These are phyloP conservation scores for Typhlichthys subterraneus DNA, from an alignment of 2,797 vertebrate species.

Conservation along the genomic window DNA sequence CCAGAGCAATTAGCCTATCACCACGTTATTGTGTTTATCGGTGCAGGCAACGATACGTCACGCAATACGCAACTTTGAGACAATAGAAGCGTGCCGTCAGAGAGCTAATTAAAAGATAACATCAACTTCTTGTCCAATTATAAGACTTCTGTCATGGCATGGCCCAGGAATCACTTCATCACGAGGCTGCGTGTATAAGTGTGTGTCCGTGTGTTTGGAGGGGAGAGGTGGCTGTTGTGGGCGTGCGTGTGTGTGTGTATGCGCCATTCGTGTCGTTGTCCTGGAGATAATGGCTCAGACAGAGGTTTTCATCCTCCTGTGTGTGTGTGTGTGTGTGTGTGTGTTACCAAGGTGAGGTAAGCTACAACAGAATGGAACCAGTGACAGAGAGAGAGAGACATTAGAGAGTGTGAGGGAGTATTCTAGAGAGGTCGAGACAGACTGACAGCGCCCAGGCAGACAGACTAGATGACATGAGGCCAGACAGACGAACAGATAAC, in stretches of 20 bases:
- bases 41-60: conserved; percentile 67
- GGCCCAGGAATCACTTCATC: conserved; percentile 70
- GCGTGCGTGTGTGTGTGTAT: background rate
- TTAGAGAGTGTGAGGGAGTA: conserved; percentile 24
- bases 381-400: conserved; percentile 29
- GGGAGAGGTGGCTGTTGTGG: conserved; percentile 20
- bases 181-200: conserved; percentile 34
- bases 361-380: conserved; percentile 16
- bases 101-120: conserved; percentile 80
- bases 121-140: conserved; percentile 74
- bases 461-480: conserved; percentile 66
- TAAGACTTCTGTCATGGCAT: conserved; percentile 67
- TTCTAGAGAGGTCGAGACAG: conserved; percentile 14
- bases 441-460: conserved; percentile 19
- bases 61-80: conserved; percentile 74
- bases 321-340: background rate
- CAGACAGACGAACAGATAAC: conserved; percentile 60
- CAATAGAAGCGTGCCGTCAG: conserved; percentile 60
- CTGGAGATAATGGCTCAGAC: conserved; percentile 29
- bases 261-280: conserved; percentile 10
- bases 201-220: conserved; percentile 29
- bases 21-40: conserved; percentile 61
- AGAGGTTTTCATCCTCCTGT: conserved; percentile 9
- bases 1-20: conserved; percentile 67
- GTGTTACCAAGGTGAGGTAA: background rate